Evolutionary conservation across 1,140 invertebrate species (phyloP).

Genomic region (Panagrolaimus sp.): DNA sequence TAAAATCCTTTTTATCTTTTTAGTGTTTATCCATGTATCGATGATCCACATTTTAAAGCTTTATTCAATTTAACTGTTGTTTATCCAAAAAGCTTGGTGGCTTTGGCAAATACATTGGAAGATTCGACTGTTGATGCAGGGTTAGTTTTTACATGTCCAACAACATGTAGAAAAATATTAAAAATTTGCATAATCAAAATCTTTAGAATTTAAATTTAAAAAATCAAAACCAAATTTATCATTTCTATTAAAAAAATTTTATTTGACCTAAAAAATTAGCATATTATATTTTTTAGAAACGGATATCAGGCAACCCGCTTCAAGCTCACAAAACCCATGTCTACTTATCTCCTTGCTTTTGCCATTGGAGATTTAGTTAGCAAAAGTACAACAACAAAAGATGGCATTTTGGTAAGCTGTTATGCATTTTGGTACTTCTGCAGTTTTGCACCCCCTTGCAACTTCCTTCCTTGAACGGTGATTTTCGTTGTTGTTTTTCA

Average conservation of each 20-base stretch:
- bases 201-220: too few relatives aligned
- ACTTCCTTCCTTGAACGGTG: too few relatives aligned
- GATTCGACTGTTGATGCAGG: neutral
- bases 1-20: too few relatives aligned
- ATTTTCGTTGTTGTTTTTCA: too few relatives aligned
- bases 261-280: too few relatives aligned
- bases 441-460: too few relatives aligned
- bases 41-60: conserved; percentile 18
- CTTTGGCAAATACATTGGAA: conserved; percentile 8
- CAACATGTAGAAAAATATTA: too few relatives aligned
- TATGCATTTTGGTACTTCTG: too few relatives aligned
- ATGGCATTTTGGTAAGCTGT: conserved; percentile 2
- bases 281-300: neutral
- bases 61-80: conserved; percentile 1
- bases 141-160: too few relatives aligned
- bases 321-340: neutral
- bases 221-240: too few relatives aligned
- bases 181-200: too few relatives aligned
- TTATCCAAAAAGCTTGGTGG: conserved; percentile 2
- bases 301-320: conserved; percentile 3
- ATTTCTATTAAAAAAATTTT: too few relatives aligned
- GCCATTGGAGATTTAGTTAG: conserved; percentile 11
- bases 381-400: neutral
- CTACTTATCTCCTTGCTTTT: conserved; percentile 12
- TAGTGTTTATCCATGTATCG: conserved; percentile 13